Evolutionary conservation across 2,888 invertebrate genomes (phyloP).

Genomic region (Stegophylla sp.): DNA sequence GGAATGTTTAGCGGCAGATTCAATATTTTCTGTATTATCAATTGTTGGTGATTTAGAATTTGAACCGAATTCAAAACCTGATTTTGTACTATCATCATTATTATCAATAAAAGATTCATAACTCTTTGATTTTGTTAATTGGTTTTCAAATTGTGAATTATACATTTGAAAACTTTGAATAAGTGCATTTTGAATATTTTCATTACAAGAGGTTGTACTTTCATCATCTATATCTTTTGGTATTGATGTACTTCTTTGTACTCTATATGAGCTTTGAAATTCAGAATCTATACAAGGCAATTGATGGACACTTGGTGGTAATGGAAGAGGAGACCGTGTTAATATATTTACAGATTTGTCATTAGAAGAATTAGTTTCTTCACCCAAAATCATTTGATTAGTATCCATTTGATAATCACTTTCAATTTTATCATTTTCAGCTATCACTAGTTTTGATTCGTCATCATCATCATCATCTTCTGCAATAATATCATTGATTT

Average conservation of each 20-base stretch:
- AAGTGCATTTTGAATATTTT: conserved; percentile 8
- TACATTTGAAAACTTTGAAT: conserved; percentile 38
- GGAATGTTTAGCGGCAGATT: not conserved
- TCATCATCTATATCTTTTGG: conserved; percentile 24
- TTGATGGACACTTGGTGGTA: conserved; percentile 17
- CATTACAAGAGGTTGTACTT: conserved; percentile 9
- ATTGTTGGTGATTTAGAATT: conserved; percentile 22
- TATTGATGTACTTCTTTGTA: not conserved
- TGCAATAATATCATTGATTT: conserved; percentile 34
- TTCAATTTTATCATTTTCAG: conserved; percentile 67
- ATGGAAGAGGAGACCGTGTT: not conserved
- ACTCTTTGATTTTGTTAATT: not conserved
- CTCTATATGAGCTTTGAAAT: not conserved
- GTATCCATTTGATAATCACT: conserved; percentile 63
- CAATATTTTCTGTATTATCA: not conserved
- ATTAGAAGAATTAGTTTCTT: conserved; percentile 8
- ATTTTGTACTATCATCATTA: conserved; percentile 29
- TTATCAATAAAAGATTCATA: conserved; percentile 12
- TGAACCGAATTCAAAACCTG: conserved; percentile 20
- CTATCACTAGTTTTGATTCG: conserved; percentile 61
- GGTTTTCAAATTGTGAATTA: conserved; percentile 6
- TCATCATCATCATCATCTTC: conserved; percentile 64
- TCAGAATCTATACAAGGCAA: not conserved
- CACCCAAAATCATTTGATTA: not conserved
- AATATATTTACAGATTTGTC: not conserved